Evolutionary conservation across 92 coral and sea anemone genomes (phyloP).

Genomic region (Zoanthus sansibaricus): DNA sequence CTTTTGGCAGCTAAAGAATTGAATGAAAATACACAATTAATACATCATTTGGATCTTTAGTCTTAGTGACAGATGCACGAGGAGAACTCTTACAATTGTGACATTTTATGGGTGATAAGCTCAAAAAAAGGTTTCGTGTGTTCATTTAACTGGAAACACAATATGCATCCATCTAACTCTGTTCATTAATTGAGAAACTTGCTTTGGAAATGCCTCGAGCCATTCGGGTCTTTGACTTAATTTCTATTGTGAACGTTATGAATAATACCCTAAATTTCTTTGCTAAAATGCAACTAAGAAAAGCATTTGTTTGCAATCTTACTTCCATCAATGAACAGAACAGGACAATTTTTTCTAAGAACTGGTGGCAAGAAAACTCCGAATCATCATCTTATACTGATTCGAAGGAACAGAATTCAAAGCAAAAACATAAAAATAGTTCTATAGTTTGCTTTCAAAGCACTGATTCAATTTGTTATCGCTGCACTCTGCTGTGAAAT

Average conservation of each 20-base stretch:
- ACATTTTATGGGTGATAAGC: not conserved
- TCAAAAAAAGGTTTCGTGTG: conserved; percentile 8
- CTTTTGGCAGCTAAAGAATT: not conserved
- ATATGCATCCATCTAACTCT: not conserved
- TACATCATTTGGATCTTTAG: not conserved
- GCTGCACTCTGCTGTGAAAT: conserved; percentile 7
- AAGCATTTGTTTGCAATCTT: not conserved
- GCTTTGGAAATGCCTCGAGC: conserved; percentile 16
- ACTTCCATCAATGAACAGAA: not conserved
- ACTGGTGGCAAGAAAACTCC: not conserved
- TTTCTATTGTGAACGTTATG: not conserved
- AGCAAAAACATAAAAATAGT: not conserved
- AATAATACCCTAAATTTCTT: not conserved
- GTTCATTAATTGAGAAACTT: conserved; percentile 7
- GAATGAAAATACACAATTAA: not conserved
- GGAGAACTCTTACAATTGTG: not conserved
- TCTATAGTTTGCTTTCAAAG: not conserved
- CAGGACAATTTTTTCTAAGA: not conserved
- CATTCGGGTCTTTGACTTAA: conserved; percentile 11
- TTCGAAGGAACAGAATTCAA: not conserved
- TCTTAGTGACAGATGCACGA: conserved; percentile 1
- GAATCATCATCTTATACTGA: too few relatives aligned
- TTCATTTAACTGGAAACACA: conserved; percentile 9
- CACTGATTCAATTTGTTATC: not conserved
- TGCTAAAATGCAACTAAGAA: not conserved